Conservation (phyloP, 2,797 vertebrate species). For the Dryobates pubescens region DNA sequence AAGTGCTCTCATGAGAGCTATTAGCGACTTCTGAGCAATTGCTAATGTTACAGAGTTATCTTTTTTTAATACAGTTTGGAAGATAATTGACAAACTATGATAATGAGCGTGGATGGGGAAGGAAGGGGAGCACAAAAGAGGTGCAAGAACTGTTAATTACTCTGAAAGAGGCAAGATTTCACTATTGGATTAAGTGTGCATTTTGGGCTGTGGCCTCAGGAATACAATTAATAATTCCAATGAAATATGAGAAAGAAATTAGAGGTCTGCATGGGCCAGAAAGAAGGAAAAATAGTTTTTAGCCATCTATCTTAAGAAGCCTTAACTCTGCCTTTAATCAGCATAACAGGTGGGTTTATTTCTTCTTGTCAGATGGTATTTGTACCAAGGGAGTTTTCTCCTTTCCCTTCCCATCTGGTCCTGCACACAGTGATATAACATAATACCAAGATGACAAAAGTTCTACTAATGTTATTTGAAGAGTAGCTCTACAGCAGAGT, state of each 20-base stretch:
- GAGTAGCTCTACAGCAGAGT: neutral
- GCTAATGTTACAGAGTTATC: slow-evolving; percentile 72
- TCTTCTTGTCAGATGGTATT: slow-evolving; percentile 51
- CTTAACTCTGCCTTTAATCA: slow-evolving; percentile 5
- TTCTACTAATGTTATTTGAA: slow-evolving; percentile 5
- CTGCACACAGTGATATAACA: neutral
- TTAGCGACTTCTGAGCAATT: slow-evolving; percentile 78
- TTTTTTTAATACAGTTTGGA: slow-evolving; percentile 69
- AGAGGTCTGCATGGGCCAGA: neutral
- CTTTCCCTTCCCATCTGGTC: slow-evolving; percentile 53
- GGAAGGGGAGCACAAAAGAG: slow-evolving; percentile 17
- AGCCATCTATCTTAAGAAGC: neutral
- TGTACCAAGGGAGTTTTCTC: slow-evolving; percentile 43
- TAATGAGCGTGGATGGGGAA: slow-evolving; percentile 58
- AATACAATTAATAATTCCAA: slow-evolving; percentile 10
- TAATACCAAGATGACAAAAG: slow-evolving; percentile 30
- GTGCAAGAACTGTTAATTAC: slow-evolving; percentile 58
- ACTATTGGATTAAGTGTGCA: neutral
- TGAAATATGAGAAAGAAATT: neutral
- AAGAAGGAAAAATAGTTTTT: neutral
- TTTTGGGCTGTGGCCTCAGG: neutral
- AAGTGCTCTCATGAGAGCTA: slow-evolving; percentile 80
- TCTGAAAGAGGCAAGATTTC: slow-evolving; percentile 38
- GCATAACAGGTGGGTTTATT: slow-evolving; percentile 61
- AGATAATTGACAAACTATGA: slow-evolving; percentile 75